Evolutionary conservation across 2,888 invertebrate species (phyloP).

Genomic region (Antitype chi): DNA sequence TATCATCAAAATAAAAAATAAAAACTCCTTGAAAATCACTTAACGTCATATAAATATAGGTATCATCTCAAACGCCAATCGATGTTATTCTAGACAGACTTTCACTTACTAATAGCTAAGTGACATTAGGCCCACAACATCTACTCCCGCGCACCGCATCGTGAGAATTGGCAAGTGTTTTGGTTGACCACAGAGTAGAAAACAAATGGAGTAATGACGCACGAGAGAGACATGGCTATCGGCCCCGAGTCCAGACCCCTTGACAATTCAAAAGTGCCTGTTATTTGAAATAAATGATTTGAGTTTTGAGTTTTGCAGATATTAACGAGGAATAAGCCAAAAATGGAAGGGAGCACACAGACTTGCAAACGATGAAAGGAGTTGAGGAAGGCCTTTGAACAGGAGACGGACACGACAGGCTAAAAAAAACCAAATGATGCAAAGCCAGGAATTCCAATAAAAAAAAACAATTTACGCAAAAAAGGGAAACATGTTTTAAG

Average conservation of each 20-base stretch:
- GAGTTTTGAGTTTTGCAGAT: no score
- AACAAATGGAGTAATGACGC: constrained; percentile 19
- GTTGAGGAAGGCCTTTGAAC: no score
- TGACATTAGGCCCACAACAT: constrained; percentile 44
- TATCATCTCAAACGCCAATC: constrained; percentile 31
- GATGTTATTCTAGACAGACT: constrained; percentile 33
- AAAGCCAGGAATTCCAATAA: neutral
- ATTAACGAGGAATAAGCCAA: no score
- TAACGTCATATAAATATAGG: constrained; percentile 8
- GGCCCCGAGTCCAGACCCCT: no score
- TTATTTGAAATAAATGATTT: no score
- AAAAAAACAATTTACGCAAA: neutral
- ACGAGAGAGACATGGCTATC: no score
- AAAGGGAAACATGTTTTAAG: neutral
- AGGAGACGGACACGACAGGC: no score
- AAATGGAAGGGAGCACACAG: no score
- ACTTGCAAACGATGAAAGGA: no score
- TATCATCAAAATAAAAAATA: constrained; percentile 1
- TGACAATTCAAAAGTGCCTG: no score
- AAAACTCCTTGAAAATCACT: constrained; percentile 2
- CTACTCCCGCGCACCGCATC: constrained; percentile 51
- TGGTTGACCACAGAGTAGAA: constrained; percentile 11
- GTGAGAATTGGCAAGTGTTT: constrained; percentile 48
- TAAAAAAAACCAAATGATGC: neutral
- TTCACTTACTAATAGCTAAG: constrained; percentile 40